Evolutionary conservation across 1,140 invertebrate genomes (phyloP).

Genomic region (Scaptomyza hsui): DNA sequence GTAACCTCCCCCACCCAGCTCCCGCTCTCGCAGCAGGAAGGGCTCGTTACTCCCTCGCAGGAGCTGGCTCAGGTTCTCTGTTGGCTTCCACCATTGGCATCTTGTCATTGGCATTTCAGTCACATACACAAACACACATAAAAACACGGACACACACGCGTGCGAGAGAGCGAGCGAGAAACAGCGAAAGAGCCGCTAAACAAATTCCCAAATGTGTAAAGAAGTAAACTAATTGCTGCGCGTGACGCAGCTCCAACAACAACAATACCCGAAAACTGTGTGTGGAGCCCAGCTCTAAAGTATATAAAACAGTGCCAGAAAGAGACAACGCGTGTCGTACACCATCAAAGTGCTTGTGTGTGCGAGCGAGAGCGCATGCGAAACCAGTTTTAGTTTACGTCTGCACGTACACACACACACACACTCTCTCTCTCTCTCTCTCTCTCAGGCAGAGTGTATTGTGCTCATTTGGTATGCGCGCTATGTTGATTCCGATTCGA

Average conservation of each 20-base stretch:
- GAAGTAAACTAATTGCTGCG: slow-evolving; percentile 83
- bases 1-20: slow-evolving; percentile 23
- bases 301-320: slow-evolving; percentile 58
- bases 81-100: slow-evolving; percentile 53
- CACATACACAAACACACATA: slow-evolving; percentile 83
- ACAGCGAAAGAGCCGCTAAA: slow-evolving; percentile 62
- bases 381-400: slow-evolving; percentile 50
- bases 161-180: slow-evolving; percentile 44
- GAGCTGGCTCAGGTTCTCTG: slow-evolving; percentile 32
- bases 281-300: slow-evolving; percentile 34
- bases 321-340: slow-evolving; percentile 19
- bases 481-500: slow-evolving; percentile 83
- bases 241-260: slow-evolving; percentile 75
- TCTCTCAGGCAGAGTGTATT: slow-evolving; percentile 35
- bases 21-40: slow-evolving; percentile 18
- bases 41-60: slow-evolving; percentile 2
- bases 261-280: slow-evolving; percentile 20
- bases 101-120: slow-evolving; percentile 78
- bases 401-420: slow-evolving; percentile 47
- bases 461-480: slow-evolving; percentile 81
- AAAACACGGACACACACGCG: slow-evolving; percentile 59
- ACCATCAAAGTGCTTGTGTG: neutral
- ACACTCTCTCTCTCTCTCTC: neutral
- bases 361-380: slow-evolving; percentile 13
- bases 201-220: slow-evolving; percentile 78